These are phyloP conservation scores for Pipistrellus nathusii DNA, from an alignment of 2,797 vertebrate genomes.

Conservation along the genomic window DNA sequence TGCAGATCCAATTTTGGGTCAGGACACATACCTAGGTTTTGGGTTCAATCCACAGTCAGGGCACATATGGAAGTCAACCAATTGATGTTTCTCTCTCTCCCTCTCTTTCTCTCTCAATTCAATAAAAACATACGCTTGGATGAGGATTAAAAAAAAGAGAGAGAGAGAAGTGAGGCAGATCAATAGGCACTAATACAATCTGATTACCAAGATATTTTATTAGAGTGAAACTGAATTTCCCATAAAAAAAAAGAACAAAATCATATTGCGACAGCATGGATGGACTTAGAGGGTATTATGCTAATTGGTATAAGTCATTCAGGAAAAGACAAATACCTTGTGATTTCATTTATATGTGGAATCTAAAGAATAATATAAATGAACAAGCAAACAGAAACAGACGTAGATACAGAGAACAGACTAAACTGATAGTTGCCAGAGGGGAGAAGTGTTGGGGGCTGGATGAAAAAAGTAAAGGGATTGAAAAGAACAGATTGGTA, in stretches of 20 bases:
- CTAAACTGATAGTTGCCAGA: neutral
- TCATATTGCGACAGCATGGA: neutral
- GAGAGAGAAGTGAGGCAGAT: neutral
- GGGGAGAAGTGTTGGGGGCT: neutral
- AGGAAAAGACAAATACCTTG: neutral
- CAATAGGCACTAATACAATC: neutral
- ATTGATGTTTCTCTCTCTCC: neutral
- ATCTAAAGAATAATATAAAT: neutral
- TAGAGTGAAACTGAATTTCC: constrained; percentile 13
- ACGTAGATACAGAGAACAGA: neutral
- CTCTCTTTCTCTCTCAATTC: neutral
- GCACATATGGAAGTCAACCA: neutral
- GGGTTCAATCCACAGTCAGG: neutral
- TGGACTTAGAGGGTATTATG: neutral
- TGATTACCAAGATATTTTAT: neutral
- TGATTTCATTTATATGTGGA: neutral
- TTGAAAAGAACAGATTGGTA: neutral
- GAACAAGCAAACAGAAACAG: neutral
- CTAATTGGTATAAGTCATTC: neutral
- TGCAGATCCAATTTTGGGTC: neutral
- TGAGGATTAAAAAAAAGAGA: neutral
- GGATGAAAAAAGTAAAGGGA: neutral
- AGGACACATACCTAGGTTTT: neutral
- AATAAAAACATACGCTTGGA: neutral
- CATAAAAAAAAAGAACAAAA: neutral